Evolutionary conservation across 1,140 invertebrate species (phyloP).

Genomic region (Formica exsecta): DNA sequence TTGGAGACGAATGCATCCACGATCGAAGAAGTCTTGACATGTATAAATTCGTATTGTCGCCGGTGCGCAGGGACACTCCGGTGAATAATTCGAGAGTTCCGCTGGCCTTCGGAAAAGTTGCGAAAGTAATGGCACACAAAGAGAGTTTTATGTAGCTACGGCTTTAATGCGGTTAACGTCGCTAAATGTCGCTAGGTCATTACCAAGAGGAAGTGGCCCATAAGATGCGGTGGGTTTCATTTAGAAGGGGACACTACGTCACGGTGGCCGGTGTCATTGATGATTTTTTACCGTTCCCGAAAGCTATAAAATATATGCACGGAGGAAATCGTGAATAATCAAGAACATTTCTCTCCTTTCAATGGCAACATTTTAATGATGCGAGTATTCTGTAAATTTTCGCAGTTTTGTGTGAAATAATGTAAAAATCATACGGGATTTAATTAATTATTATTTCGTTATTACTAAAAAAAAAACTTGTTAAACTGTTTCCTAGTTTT

Average conservation of each 20-base stretch:
- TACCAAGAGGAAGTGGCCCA: background rate
- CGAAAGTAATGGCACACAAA: slow-evolving; percentile 13
- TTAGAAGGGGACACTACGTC: background rate
- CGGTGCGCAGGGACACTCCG: background rate
- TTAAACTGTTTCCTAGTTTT: background rate
- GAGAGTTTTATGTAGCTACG: background rate
- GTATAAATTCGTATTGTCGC: background rate
- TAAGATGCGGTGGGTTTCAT: background rate
- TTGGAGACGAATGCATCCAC: background rate
- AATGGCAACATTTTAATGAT: background rate
- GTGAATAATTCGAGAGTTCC: slow-evolving; percentile 48
- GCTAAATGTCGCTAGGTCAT: slow-evolving; percentile 44
- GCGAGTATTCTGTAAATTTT: background rate
- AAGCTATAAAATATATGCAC: background rate
- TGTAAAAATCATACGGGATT: background rate
- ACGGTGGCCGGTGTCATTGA: background rate
- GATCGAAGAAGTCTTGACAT: background rate
- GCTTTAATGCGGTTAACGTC: slow-evolving; percentile 20
- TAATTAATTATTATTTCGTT: background rate
- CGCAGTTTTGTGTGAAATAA: background rate
- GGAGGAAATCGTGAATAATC: background rate
- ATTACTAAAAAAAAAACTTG: background rate
- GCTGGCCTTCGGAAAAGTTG: slow-evolving; percentile 46
- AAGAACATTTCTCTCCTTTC: background rate
- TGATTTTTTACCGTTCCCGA: background rate